Base-by-base conservation (phyloP, 2,888 invertebrate species). In the Harpagoxenus sublaevis region DNA sequence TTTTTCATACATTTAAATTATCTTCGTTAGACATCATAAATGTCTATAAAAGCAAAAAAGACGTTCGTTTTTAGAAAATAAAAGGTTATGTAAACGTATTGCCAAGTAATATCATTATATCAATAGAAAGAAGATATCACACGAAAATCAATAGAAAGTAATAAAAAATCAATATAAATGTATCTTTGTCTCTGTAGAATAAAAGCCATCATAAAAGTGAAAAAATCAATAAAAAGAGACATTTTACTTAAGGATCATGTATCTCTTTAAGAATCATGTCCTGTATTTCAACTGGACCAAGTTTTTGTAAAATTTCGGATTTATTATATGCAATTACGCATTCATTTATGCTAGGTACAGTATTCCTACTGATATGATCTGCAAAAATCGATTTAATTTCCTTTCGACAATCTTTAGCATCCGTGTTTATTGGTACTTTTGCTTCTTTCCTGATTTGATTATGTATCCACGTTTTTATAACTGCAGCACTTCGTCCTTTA, bases 201-300 rank as follows among this genome's bases (percentile, higher is more conserved):
- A 35, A 35, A 35, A 35, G 35, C 0, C 5, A 35, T 35, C 35
- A 35, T 0, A 42, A 42, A 23, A 23, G 23, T 23, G 23, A 23
- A 8, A 42, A 42, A 42, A 42, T 9, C 0, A 42, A 42, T 42
- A 10, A 10, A 10, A 42, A 42, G 3, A 42, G 0, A 42, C 10
- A 42, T 42, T 42, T 42, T 42, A 42, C 5, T 48, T 48, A 48
- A 48, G 48, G 48, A 15, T 57, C 28, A 23, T 57, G 57, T 57
- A 57, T 57, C 10, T 57, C 57, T 12, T 23, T 57, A 57, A 57
- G 57, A 57, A 57, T 57, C 28, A 57, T 57, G 28, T 57, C 57
- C 23, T 48, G 48, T 48, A 48, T 48, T 3, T 48, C 48, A 48
- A 4, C 0, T 28, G 57, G 57, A 28, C 57, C 12, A 57, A 57